Conservation (phyloP, 2,888 invertebrate genomes). For the Drosophila demipolita region DNA sequence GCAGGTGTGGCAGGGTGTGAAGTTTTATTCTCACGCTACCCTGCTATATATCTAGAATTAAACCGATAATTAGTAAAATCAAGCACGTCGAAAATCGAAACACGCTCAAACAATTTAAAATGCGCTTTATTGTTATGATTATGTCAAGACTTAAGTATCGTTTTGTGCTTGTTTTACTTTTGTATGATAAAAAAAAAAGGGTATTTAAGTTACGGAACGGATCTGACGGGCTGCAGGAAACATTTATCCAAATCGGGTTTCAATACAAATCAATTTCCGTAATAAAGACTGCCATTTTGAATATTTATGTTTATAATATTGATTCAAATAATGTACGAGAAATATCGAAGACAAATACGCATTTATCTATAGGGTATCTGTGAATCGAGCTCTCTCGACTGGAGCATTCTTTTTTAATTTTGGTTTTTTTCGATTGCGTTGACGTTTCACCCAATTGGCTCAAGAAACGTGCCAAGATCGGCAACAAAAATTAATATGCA, state of each 20-base stretch:
- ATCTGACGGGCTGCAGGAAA: not conserved
- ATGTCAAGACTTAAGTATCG: constrained; percentile 39
- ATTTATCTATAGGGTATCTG: not conserved
- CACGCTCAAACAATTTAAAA: constrained; percentile 76
- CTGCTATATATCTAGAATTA: constrained; percentile 2
- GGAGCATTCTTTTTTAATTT: not conserved
- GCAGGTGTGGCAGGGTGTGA: constrained; percentile 29
- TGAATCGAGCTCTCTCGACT: not conserved
- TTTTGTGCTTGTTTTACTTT: constrained; percentile 25
- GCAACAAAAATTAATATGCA: constrained; percentile 79
- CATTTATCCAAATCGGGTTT: not conserved
- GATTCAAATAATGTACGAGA: too few species aligned
- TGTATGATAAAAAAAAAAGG: not conserved
- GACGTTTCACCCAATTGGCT: constrained; percentile 74
- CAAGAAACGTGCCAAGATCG: constrained; percentile 78
- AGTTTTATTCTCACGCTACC: constrained; percentile 69
- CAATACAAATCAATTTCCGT: not conserved
- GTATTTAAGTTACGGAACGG: not conserved
- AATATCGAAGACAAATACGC: not conserved
- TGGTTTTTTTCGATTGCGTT: constrained; percentile 10
- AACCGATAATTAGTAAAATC: constrained; percentile 48
- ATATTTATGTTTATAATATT: not conserved
- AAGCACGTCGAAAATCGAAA: constrained; percentile 44
- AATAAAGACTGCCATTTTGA: rapidly evolving
- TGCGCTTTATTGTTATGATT: constrained; percentile 66